phyloP scores from a whole-genome alignment of 2,113 vertebrate genomes.

The Engraulis encrasicolus region DNA sequence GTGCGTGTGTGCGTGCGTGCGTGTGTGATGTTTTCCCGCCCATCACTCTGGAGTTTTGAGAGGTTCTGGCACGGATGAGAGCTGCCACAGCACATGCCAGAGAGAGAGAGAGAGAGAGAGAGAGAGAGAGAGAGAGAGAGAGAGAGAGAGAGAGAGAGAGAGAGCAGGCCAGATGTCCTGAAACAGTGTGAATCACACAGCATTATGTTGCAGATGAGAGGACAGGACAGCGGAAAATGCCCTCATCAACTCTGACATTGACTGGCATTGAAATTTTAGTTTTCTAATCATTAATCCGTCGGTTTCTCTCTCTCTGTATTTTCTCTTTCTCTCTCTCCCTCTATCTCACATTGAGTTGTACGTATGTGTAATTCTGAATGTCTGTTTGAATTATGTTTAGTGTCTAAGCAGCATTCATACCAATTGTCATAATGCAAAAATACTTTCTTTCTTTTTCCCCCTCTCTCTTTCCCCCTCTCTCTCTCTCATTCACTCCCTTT shows the following conservation, averaged over 20 bases:
- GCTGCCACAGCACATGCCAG: no score
- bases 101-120: background rate
- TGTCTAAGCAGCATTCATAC: no score
- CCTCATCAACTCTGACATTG: background rate
- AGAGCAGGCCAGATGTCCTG: slow-evolving; percentile 19
- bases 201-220: slow-evolving; percentile 17
- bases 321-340: no score
- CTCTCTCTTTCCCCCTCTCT: background rate
- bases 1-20: background rate
- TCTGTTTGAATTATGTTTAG: no score
- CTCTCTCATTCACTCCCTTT: background rate
- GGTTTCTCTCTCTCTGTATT: no score
- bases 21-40: background rate
- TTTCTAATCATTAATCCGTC: no score
- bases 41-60: slow-evolving; percentile 20
- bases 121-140: slow-evolving; percentile 1
- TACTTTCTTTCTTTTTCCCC: background rate
- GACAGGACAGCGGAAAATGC: background rate
- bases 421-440: no score
- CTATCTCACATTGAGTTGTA: no score
- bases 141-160: background rate
- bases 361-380: no score
- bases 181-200: background rate
- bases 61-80: no score
- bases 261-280: background rate